Evolutionary conservation across 2,888 invertebrate species (phyloP).

Genomic region (Archaeoteleia sp.): DNA sequence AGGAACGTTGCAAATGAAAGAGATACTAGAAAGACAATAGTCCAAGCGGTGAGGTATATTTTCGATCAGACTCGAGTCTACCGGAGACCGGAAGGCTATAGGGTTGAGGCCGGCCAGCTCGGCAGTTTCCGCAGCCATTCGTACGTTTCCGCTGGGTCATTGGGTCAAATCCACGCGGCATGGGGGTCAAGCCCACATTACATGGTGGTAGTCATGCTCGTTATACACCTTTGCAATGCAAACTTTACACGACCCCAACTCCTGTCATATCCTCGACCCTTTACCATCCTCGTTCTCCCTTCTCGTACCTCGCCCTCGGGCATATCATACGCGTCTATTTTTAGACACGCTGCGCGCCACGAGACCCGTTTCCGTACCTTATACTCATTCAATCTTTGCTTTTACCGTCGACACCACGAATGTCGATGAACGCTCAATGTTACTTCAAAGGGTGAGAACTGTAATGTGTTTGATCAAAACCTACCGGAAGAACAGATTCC

Average conservation of each 20-base stretch:
- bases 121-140: conserved; percentile 66
- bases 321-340: conserved; percentile 37
- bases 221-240: conserved; percentile 65
- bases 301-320: conserved; percentile 19
- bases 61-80: conserved; percentile 48
- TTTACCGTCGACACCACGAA: conserved; percentile 3
- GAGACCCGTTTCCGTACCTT: conserved; percentile 33
- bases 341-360: conserved; percentile 27
- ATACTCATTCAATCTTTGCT: conserved; percentile 24
- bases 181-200: conserved; percentile 63
- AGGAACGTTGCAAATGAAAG: conserved; percentile 15
- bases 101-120: conserved; percentile 50
- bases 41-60: conserved; percentile 33
- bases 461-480: no score
- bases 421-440: conserved; percentile 17
- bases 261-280: conserved; percentile 11
- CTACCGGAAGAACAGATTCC: no score
- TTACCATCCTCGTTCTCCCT: conserved; percentile 13
- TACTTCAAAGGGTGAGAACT: neutral
- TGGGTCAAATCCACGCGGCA: conserved; percentile 72
- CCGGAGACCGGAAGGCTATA: conserved; percentile 43
- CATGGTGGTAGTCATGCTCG: conserved; percentile 53
- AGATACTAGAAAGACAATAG: conserved; percentile 19
- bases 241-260: conserved; percentile 58
- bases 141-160: conserved; percentile 70